phyloP scores from a whole-genome alignment of 92 coral and sea anemone species.

The Plumapathes pennacea region DNA sequence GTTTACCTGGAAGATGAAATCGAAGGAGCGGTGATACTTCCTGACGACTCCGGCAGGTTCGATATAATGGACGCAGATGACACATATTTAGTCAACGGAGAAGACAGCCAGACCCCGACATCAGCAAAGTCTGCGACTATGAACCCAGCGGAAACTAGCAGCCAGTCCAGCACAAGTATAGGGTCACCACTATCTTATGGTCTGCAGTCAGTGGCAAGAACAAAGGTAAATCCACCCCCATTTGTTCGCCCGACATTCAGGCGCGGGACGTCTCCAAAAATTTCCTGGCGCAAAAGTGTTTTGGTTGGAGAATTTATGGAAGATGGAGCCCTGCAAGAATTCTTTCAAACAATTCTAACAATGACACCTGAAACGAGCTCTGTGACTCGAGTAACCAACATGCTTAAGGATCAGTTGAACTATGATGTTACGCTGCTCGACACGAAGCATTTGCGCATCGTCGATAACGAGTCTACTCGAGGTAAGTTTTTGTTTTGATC shows the following conservation, averaged over 20 bases:
- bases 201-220: no score
- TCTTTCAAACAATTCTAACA: constrained; percentile 20
- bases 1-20: no score
- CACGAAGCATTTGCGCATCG: constrained; percentile 30
- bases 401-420: constrained; percentile 22
- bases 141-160: no score
- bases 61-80: no score
- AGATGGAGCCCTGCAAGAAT: constrained; percentile 15
- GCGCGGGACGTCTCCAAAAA: constrained; percentile 3
- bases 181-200: no score
- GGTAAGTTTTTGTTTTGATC: no score
- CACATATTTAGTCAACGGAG: no score
- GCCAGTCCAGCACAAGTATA: no score
- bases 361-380: constrained; percentile 17
- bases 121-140: no score
- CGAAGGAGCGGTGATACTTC: no score
- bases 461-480: constrained; percentile 19
- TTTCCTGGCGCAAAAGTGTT: constrained; percentile 36
- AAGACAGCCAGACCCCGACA: no score
- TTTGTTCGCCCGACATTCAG: constrained; percentile 24
- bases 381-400: constrained; percentile 10
- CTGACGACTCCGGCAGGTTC: no score
- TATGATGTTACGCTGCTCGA: constrained; percentile 17
- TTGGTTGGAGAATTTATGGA: constrained; percentile 15
- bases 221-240: constrained; percentile 23